Evolutionary conservation across 2,888 invertebrate species (phyloP).

Genomic region (Empis stercorea): DNA sequence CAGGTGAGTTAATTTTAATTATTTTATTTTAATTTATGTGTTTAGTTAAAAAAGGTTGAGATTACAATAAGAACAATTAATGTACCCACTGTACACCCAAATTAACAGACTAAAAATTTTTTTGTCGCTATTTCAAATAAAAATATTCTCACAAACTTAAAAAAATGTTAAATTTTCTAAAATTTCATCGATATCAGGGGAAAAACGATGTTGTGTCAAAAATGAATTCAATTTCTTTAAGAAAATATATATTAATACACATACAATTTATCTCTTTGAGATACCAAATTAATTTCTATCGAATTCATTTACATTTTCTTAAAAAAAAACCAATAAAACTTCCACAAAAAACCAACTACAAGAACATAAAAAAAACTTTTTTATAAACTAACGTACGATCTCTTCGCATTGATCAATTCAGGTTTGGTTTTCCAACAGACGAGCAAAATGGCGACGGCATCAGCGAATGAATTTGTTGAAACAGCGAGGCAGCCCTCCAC

Average conservation of each 20-base stretch:
- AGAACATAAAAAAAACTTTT: conserved; percentile 12
- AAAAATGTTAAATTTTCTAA: background rate
- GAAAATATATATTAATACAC: too few species aligned
- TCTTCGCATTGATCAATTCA: conserved; percentile 59
- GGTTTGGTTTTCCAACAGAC: conserved; percentile 99
- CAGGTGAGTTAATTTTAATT: conserved; percentile 51
- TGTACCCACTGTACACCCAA: too few species aligned
- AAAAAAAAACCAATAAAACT: background rate
- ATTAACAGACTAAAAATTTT: background rate
- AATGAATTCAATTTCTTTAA: too few species aligned
- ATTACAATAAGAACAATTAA: too few species aligned
- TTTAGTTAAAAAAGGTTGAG: too few species aligned
- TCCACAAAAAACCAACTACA: background rate
- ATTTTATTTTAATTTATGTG: background rate
- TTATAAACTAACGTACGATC: conserved; percentile 40
- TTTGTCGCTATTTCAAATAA: too few species aligned
- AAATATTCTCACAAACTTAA: background rate
- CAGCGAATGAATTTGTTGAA: conserved; percentile 89
- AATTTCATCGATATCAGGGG: background rate
- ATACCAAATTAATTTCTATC: background rate
- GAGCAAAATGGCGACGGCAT: conserved; percentile 95
- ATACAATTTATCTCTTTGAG: background rate
- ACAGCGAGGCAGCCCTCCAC: conserved; percentile 56
- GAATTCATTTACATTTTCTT: background rate
- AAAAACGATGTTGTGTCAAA: too few species aligned